phyloP scores from a whole-genome alignment of 2,888 invertebrate species.

The Phortica magna region DNA sequence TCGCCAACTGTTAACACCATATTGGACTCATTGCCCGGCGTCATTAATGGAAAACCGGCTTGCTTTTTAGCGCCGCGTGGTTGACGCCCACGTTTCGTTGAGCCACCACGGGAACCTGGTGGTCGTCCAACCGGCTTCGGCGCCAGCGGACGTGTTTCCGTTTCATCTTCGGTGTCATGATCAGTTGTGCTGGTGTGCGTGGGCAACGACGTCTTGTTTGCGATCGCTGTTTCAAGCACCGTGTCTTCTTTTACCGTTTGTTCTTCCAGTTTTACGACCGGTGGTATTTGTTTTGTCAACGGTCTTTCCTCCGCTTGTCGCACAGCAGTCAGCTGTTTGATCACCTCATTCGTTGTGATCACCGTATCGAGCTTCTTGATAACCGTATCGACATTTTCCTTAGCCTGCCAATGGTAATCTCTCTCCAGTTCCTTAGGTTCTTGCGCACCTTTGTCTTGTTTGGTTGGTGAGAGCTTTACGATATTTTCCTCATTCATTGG shows the following conservation, averaged over 20 bases:
- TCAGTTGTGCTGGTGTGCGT: conserved; percentile 54
- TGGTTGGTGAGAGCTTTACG: conserved; percentile 71
- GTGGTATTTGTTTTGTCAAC: background rate
- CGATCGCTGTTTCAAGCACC: background rate
- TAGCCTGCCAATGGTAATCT: conserved; percentile 88
- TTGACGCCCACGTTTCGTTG: conserved; percentile 70
- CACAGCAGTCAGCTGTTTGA: conserved; percentile 30
- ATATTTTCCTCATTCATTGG: conserved; percentile 73
- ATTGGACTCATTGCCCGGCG: conserved; percentile 36
- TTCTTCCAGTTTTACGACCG: background rate
- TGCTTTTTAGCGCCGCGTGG: conserved; percentile 74
- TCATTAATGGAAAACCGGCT: conserved; percentile 45
- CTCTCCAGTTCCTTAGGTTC: conserved; percentile 83
- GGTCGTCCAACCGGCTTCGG: conserved; percentile 61
- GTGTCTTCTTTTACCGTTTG: background rate
- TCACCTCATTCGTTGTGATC: conserved; percentile 25
- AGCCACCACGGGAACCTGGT: conserved; percentile 63
- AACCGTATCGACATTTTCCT: conserved; percentile 88
- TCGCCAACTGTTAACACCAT: conserved; percentile 52
- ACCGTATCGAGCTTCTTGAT: conserved; percentile 86
- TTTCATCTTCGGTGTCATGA: conserved; percentile 77
- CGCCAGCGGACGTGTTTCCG: conserved; percentile 59
- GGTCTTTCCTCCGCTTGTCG: conserved; percentile 24
- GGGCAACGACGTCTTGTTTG: conserved; percentile 12
- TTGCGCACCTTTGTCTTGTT: conserved; percentile 78